Percentiles rank a stretch among this genome's conserved stretches.
phyloP scores from a whole-genome alignment of 1,140 invertebrate species.

The Sarcophaga peregrina region DNA sequence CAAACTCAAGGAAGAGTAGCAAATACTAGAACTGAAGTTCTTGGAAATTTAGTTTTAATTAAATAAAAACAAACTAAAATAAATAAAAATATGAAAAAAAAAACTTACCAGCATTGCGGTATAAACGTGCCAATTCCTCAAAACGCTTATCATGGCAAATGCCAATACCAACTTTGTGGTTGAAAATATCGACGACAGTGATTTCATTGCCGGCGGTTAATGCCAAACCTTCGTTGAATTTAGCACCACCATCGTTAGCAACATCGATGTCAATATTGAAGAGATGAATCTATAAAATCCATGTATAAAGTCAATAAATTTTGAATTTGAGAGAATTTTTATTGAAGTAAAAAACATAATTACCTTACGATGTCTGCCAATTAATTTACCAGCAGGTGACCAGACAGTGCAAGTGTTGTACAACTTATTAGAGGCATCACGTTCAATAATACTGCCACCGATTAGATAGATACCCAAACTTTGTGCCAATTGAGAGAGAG shows the following conservation, averaged over 20 bases:
- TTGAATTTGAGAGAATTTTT: too few relatives aligned
- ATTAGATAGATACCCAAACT: conserved; percentile 84
- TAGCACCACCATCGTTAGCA: conserved; percentile 76
- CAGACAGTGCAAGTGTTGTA: conserved; percentile 95
- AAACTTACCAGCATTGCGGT: conserved; percentile 71
- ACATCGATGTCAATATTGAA: conserved; percentile 93
- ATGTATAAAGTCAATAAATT: not conserved
- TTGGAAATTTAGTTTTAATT: too few relatives aligned
- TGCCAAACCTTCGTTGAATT: conserved; percentile 89
- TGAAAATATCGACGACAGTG: conserved; percentile 79
- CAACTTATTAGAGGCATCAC: conserved; percentile 68
- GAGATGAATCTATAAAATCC: conserved; percentile 76
- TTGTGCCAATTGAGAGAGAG: conserved; percentile 80
- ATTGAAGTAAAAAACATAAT: not conserved
- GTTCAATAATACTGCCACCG: conserved; percentile 91
- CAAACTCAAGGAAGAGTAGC: too few relatives aligned
- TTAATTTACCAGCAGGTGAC: conserved; percentile 79
- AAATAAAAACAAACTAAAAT: too few relatives aligned
- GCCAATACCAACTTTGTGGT: conserved; percentile 84
- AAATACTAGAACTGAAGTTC: too few relatives aligned
- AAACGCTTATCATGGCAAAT: conserved; percentile 96
- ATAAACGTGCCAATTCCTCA: conserved; percentile 86
- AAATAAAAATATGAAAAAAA: too few relatives aligned
- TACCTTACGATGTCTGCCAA: conserved; percentile 79
- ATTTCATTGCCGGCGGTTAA: conserved; percentile 80